Conservation (phyloP, 2,888 invertebrate genomes). For the Urechis unicinctus region DNA sequence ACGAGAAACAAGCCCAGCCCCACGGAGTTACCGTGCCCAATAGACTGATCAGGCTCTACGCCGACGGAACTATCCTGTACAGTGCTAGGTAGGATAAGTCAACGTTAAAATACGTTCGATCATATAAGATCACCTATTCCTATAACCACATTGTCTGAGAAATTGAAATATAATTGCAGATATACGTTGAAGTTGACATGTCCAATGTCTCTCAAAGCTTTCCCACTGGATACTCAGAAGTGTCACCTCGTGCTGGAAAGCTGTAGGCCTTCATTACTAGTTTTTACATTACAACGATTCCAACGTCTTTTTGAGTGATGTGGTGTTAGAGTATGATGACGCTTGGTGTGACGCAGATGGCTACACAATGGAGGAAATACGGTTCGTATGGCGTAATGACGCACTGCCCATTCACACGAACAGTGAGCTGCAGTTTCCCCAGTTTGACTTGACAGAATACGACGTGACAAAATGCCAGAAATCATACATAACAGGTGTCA, state of each 20-base stretch:
- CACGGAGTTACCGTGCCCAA: constrained; percentile 23
- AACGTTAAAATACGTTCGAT: background rate
- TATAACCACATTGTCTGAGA: too few species aligned
- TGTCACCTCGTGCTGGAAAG: constrained; percentile 41
- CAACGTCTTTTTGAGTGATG: background rate
- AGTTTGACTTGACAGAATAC: constrained; percentile 17
- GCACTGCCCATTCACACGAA: constrained; percentile 14
- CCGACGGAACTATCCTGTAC: constrained; percentile 22
- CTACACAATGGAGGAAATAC: constrained; percentile 22
- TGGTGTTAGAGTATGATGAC: background rate
- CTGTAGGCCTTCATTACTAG: constrained; percentile 27
- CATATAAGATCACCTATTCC: too few species aligned
- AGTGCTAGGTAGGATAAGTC: constrained; percentile 18
- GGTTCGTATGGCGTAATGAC: constrained; percentile 17
- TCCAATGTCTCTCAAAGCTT: constrained; percentile 38
- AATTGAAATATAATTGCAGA: constrained; percentile 5
- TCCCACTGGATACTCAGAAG: constrained; percentile 38
- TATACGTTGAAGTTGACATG: constrained; percentile 25
- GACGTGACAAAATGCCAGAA: constrained; percentile 18
- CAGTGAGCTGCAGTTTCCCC: constrained; percentile 17
- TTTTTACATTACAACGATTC: background rate
- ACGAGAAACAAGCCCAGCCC: constrained; percentile 16
- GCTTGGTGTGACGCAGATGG: constrained; percentile 13
- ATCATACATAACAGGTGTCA: constrained; percentile 23
- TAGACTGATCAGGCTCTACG: constrained; percentile 18